Base-by-base conservation (phyloP, 2,113 vertebrate species). In the Phalacrocorax brasilianus region DNA sequence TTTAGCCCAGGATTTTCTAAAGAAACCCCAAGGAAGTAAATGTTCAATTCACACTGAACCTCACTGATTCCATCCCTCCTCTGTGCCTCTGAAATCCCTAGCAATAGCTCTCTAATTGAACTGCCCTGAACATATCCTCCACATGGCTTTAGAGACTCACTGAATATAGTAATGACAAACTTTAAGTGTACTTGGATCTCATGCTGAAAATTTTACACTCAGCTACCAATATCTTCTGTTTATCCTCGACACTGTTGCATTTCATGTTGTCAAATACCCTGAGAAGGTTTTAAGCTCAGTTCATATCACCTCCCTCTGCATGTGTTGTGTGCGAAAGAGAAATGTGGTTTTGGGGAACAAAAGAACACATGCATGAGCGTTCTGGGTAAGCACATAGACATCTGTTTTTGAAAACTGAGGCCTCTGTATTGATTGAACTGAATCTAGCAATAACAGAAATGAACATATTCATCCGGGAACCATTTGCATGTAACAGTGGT, bases 401-500 rank as follows among this genome's bases (percentile, higher is more conserved):
- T 80, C 49, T 85, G 6, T 77, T 67, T 94, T 62, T 90, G 74
- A 70, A 94, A 85, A 40, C 0, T 11, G 63, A 88, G 32, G 55
- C 61, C 66, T 90, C 72, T 21, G 8, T 62, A 59, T 71, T 88
- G 63, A 63, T 35, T 9, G 8, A 71, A 71, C 23, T 47, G 58
- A 88, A 26, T 38, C 42, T 53, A 42, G 40, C 24, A 62, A 70
- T 75, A 89, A 32, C 10, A 76, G 74, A 96, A 85, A 58, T 12
- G 1, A 85, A 27, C 7, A 2, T 85, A 86, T 52, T 88, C 0
- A 0, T 70, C 52, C 0, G 0, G 50, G 72, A 86, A 63, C 76
- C 6, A 55, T 90, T 93, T 86, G 44, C 85, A 49, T 68, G 20
- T 86, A 67, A 91, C 72, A 84, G 67, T 42, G 32, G 56, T 58